These are phyloP conservation scores for Mizuhopecten yessoensis DNA, from an alignment of 1,140 invertebrate genomes.

Conservation along the genomic window DNA sequence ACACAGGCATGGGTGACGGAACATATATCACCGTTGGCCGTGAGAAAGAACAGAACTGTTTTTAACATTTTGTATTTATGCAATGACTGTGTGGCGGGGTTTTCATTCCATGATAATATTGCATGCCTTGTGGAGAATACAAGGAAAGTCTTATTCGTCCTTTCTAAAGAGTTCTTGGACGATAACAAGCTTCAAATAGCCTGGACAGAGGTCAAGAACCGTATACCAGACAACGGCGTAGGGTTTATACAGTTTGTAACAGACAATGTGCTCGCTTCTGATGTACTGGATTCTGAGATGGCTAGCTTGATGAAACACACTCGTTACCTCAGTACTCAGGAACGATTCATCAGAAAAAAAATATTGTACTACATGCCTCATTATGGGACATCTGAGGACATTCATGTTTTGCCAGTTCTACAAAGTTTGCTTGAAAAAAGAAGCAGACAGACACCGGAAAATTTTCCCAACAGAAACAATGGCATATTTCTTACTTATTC, in stretches of 20 bases:
- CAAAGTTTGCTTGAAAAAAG: constrained; percentile 50
- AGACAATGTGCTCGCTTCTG: constrained; percentile 48
- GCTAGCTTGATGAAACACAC: constrained; percentile 46
- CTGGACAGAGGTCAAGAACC: constrained; percentile 66
- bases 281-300: neutral
- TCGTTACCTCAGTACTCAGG: constrained; percentile 59
- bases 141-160: constrained; percentile 67
- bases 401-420: constrained; percentile 33
- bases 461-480: neutral
- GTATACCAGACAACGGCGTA: constrained; percentile 64
- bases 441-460: constrained; percentile 41
- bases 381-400: neutral
- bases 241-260: constrained; percentile 67
- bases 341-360: constrained; percentile 64
- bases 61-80: neutral
- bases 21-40: constrained; percentile 48
- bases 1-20: constrained; percentile 68
- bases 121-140: constrained; percentile 65
- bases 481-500: constrained; percentile 68
- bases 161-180: constrained; percentile 62
- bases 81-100: constrained; percentile 69
- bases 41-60: neutral
- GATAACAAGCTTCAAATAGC: constrained; percentile 65
- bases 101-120: constrained; percentile 71
- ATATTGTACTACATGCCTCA: constrained; percentile 58